Evolutionary conservation across 1,140 invertebrate species (phyloP).

Genomic region (Archegozetes longisetosus): DNA sequence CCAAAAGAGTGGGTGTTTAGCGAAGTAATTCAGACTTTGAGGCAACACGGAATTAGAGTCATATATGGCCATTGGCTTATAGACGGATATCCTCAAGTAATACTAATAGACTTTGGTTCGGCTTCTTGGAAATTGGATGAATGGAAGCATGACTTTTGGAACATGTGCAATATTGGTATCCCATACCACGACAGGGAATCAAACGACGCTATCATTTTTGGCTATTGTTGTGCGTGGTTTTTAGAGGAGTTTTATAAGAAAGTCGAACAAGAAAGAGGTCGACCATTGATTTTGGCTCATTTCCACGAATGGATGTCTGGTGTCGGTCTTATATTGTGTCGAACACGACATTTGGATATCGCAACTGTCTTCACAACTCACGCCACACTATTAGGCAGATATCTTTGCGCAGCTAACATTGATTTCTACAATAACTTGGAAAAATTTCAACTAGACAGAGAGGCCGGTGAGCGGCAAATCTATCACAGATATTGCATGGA

Average conservation of each 20-base stretch:
- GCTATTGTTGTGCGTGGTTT: conserved; percentile 88
- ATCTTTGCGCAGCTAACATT: conserved; percentile 90
- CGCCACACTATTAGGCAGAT: conserved; percentile 89
- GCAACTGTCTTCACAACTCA: conserved; percentile 98
- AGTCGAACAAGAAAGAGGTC: conserved; percentile 26
- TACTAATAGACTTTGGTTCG: conserved; percentile 93
- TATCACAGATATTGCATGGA: conserved; percentile 99
- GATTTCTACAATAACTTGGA: conserved; percentile 98
- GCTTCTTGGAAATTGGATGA: conserved; percentile 89
- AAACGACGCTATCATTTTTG: conserved; percentile 92
- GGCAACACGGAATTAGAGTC: conserved; percentile 66
- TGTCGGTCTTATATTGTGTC: conserved; percentile 43
- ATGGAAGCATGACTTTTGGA: conserved; percentile 88
- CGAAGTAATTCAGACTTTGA: conserved; percentile 59
- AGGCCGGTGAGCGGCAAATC: conserved; percentile 94
- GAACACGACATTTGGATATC: conserved; percentile 70
- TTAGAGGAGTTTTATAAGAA: conserved; percentile 43
- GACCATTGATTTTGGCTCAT: conserved; percentile 28
- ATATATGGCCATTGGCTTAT: conserved; percentile 94
- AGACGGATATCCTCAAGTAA: conserved; percentile 94
- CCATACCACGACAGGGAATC: conserved; percentile 89
- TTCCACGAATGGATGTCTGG: conserved; percentile 20
- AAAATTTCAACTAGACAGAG: conserved; percentile 89
- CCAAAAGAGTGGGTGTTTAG: conserved; percentile 53
- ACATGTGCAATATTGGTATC: conserved; percentile 67